Evolutionary conservation across 1,140 invertebrate species (phyloP).

Genomic region (Lordiphosa stackelbergi): DNA sequence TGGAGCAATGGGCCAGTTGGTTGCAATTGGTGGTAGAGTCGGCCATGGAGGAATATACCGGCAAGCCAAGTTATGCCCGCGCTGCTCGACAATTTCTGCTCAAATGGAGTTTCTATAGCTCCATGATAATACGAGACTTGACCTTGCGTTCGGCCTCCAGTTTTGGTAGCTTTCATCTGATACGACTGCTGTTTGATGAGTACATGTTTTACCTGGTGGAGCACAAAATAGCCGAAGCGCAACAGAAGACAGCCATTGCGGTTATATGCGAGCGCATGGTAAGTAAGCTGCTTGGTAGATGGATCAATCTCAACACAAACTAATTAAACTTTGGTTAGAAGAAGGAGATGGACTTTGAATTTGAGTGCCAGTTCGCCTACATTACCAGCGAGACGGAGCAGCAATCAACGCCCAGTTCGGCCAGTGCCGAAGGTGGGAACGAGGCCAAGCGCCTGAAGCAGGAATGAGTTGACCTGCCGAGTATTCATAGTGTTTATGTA

Average conservation of each 20-base stretch:
- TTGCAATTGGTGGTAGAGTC: constrained; percentile 93
- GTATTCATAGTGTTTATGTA: constrained; percentile 34
- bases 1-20: constrained; percentile 99
- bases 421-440: constrained; percentile 34
- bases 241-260: constrained; percentile 93
- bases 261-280: constrained; percentile 84
- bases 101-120: constrained; percentile 99
- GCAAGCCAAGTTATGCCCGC: constrained; percentile 90
- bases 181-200: constrained; percentile 97
- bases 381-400: constrained; percentile 64
- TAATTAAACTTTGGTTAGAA: constrained; percentile 45
- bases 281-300: constrained; percentile 8
- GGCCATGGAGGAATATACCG: constrained; percentile 92
- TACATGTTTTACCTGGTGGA: constrained; percentile 99
- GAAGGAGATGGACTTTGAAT: constrained; percentile 74
- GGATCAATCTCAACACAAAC: constrained; percentile 5
- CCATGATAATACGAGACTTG: constrained; percentile 96
- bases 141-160: constrained; percentile 96
- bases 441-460: constrained; percentile 70
- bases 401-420: constrained; percentile 36
- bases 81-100: constrained; percentile 95
- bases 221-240: constrained; percentile 94
- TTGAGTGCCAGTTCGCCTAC: constrained; percentile 72
- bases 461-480: constrained; percentile 55
- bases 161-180: constrained; percentile 99